Conservation (phyloP, 2,888 invertebrate species). For the Punctoribates punctum region DNA sequence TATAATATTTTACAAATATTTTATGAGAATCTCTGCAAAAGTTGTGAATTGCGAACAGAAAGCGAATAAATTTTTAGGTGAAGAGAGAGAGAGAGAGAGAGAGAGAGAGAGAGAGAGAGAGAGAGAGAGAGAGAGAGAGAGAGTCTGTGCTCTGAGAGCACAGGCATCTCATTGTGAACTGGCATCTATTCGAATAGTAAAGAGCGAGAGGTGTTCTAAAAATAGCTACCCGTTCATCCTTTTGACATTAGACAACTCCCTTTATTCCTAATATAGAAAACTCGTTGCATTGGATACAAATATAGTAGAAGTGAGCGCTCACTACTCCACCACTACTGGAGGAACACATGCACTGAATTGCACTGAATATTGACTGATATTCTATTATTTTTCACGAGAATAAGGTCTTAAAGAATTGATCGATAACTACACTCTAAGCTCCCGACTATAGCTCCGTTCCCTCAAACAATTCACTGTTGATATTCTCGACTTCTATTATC, state of each 20-base stretch:
- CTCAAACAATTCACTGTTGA: background rate
- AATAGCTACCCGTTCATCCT: conserved; percentile 32
- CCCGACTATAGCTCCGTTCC: background rate
- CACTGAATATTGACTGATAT: conserved; percentile 12
- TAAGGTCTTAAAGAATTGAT: conserved; percentile 26
- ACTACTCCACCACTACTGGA: background rate
- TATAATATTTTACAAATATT: too few species aligned
- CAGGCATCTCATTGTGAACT: background rate
- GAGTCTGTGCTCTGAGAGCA: background rate
- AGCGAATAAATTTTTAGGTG: too few species aligned
- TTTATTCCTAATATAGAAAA: conserved; percentile 36
- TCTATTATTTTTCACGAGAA: conserved; percentile 29
- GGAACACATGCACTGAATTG: background rate
- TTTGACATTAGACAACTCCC: conserved; percentile 36
- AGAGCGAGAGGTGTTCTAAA: conserved; percentile 11
- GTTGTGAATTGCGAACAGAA: too few species aligned
- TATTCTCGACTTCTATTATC: conserved; percentile 28
- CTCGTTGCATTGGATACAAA: conserved; percentile 21
- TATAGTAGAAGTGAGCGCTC: background rate
- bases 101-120: background rate
- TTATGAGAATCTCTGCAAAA: too few species aligned
- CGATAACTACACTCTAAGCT: background rate
- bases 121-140: background rate
- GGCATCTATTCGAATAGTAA: background rate
- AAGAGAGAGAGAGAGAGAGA: too few species aligned